Evolutionary conservation across 2,888 invertebrate genomes (phyloP).

Genomic region (Thelaira solivaga): DNA sequence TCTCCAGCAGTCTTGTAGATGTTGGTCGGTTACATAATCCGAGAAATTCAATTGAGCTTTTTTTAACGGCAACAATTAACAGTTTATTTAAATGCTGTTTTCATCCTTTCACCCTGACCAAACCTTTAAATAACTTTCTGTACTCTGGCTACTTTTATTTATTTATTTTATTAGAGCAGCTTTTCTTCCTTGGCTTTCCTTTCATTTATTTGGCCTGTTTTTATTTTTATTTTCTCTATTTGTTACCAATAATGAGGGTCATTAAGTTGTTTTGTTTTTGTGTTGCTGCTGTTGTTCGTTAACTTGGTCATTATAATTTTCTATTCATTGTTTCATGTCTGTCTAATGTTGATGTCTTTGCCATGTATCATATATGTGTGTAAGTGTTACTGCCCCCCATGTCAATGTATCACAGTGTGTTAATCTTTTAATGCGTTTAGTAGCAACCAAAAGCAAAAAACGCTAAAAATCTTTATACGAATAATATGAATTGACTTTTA

Average conservation of each 20-base stretch:
- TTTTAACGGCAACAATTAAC: no score
- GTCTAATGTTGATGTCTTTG: conserved; percentile 23
- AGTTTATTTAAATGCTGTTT: no score
- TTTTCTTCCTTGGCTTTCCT: neutral
- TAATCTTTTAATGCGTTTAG: conserved; percentile 76
- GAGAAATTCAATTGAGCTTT: no score
- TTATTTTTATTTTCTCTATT: conserved; percentile 29
- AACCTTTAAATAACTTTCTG: neutral
- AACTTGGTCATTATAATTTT: conserved; percentile 59
- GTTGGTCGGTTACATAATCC: no score
- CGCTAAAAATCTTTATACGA: conserved; percentile 16
- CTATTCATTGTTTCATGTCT: conserved; percentile 41
- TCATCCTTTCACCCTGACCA: no score
- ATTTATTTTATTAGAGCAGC: neutral
- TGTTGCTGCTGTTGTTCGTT: conserved; percentile 26
- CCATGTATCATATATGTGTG: neutral
- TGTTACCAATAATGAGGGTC: conserved; percentile 61
- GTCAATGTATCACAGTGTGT: conserved; percentile 69
- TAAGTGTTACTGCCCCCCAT: conserved; percentile 53
- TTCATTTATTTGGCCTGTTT: neutral
- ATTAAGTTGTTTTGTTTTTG: conserved; percentile 57
- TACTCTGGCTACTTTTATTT: neutral
- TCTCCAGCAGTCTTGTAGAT: no score
- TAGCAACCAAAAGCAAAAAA: conserved; percentile 59
- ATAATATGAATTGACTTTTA: no score